These are phyloP conservation scores for Schizopygopsis pylzovi DNA, from an alignment of 2,797 vertebrate species.

Conservation along the genomic window DNA sequence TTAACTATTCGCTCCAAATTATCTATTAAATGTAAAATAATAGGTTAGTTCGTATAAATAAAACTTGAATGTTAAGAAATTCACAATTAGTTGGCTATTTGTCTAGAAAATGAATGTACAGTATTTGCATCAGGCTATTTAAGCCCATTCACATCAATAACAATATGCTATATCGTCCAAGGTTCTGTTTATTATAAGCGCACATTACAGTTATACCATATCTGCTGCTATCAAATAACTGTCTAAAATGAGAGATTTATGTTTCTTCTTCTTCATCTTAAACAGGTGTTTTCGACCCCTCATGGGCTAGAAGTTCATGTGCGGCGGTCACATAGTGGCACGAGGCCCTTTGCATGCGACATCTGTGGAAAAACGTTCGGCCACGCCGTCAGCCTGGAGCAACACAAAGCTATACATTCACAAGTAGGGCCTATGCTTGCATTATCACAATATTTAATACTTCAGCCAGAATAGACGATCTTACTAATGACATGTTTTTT, in stretches of 20 bases:
- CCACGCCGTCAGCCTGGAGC: conserved; percentile 96
- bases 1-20: neutral
- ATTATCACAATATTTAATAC: neutral
- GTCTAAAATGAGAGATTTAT: neutral
- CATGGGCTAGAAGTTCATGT: conserved; percentile 97
- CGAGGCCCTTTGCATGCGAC: conserved; percentile 93
- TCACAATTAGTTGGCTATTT: neutral
- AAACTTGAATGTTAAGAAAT: neutral
- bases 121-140: neutral
- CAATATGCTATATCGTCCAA: neutral
- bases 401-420: conserved; percentile 96
- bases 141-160: too few relatives aligned
- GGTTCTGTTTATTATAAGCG: neutral
- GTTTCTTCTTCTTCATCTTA: neutral
- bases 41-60: neutral
- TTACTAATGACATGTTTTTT: neutral
- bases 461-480: neutral
- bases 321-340: conserved; percentile 96
- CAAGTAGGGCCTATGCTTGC: conserved; percentile 79
- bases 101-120: neutral
- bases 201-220: neutral
- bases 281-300: conserved; percentile 95
- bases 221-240: neutral
- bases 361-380: conserved; percentile 98
- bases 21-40: neutral